A percentile compares a stretch with the other conserved stretches of the same genome.
These are phyloP conservation scores for Poeciliopsis occidentalis DNA, from an alignment of 2,113 vertebrate genomes.

Conservation along the genomic window DNA sequence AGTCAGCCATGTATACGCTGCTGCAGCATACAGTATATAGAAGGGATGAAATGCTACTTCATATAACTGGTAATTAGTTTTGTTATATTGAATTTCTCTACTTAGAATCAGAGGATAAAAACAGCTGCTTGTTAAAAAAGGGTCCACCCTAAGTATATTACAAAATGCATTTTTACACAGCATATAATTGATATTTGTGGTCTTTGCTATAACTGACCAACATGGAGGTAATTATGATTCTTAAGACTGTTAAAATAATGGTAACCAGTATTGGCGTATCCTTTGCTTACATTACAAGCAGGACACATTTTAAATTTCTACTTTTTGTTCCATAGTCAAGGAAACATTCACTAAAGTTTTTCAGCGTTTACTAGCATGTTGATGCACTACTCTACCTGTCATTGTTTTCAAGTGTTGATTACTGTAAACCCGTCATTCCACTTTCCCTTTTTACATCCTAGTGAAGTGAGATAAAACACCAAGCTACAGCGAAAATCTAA, in stretches of 20 bases:
- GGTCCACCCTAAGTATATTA: not conserved
- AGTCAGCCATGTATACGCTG: not conserved
- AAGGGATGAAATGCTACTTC: not conserved
- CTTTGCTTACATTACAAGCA: not conserved
- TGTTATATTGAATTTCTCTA: not conserved
- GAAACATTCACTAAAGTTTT: not conserved
- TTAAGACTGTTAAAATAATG: not conserved
- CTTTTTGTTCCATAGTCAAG: not conserved
- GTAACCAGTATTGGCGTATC: not conserved
- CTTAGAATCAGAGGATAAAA: not conserved
- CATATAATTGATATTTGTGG: not conserved
- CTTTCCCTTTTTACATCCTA: constrained; percentile 28
- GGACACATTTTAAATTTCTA: not conserved
- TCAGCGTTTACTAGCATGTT: constrained; percentile 12
- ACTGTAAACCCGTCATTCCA: constrained; percentile 6
- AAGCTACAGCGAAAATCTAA: constrained; percentile 64
- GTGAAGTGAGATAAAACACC: constrained; percentile 50
- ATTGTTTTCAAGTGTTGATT: constrained; percentile 24
- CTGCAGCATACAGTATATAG: not conserved
- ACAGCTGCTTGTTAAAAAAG: not conserved
- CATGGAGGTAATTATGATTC: not conserved
- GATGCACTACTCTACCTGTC: not conserved
- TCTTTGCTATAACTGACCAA: not conserved
- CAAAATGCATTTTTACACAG: not conserved
- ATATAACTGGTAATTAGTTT: not conserved